Evolutionary conservation across 2,888 invertebrate species (phyloP), one percentile per base, ranked within the genome.

Genomic region (Zele albiditarsus): DNA sequence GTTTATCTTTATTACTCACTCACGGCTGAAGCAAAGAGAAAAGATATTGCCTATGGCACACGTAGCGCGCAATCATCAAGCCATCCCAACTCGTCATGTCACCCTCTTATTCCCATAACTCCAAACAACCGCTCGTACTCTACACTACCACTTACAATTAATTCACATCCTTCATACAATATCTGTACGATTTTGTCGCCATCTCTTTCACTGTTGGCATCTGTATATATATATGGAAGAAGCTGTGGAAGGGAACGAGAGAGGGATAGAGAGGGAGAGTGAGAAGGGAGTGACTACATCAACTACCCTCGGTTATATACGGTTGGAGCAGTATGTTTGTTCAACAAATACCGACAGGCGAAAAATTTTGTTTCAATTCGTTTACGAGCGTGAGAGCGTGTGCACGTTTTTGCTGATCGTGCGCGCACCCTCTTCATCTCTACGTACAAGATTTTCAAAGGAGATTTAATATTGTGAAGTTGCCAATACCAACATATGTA

Each of bases 341-440:
- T 82, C 77, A 77, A 83, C 79, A 86, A 86, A 85, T 82, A 84
- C 73, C 71, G 79, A 76, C 77, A 81, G 81, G 80, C 79, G 82
- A 82, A 84, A 38, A 84, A 85, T 85, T 84, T 83, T 83, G 83
- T 84, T 86, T 84, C 83, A 84, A 85, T 85, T 80, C 81, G 71
- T 73, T 72, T 76, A 77, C 66, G 53, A 38, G 16, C 14, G 16
- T 5, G 38, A 65, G 27, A 49, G 14, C 20, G 8, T 28, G 4
- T n/a, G 33, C 27, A 25, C 38, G 38, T 38, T 38, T 42, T 53
- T 14, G 57, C 53, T 72, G 46, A 71, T 42, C 33, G 6, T 20
- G 12, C n/a, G 49, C 49, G 57, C 23, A 28, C 31, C 4, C 23
- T 66, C 49, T 2, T 33, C 27, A 66, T 33, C 38, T 73, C 0